These are phyloP conservation scores for Calonectris borealis DNA, from an alignment of 2,113 vertebrate genomes.

Conservation along the genomic window DNA sequence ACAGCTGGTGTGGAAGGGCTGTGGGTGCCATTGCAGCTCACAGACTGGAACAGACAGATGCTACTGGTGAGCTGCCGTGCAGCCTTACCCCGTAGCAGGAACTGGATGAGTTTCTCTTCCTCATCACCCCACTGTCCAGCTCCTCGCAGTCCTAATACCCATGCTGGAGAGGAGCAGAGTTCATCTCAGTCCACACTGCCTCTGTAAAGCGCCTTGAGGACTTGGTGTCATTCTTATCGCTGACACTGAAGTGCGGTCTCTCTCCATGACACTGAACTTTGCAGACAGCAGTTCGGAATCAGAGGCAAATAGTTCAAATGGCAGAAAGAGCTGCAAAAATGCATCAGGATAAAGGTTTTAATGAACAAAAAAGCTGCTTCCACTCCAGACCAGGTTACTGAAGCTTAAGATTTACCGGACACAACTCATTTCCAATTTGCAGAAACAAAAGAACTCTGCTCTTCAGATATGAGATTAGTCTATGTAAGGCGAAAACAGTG, in stretches of 20 bases:
- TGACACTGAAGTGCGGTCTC: not conserved
- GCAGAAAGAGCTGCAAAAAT: not conserved
- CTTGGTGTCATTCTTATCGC: not conserved
- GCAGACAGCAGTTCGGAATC: not conserved
- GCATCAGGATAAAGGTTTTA: not conserved
- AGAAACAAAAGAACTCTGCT: not conserved
- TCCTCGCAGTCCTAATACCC: fast-evolving
- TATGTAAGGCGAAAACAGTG: not conserved
- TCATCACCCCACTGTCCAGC: not conserved
- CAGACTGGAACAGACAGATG: not conserved
- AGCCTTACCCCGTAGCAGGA: not conserved
- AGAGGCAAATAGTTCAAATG: not conserved
- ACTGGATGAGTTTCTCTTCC: not conserved
- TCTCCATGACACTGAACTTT: not conserved
- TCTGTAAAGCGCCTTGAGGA: not conserved
- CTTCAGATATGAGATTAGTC: not conserved
- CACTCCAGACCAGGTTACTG: not conserved
- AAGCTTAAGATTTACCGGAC: not conserved
- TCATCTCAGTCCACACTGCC: not conserved
- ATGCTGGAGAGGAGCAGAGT: not conserved
- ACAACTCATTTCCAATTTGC: not conserved
- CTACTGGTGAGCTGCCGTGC: not conserved
- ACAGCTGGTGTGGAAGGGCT: not conserved
- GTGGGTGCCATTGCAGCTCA: not conserved
- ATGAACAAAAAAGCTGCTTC: not conserved